phyloP scores from a whole-genome alignment of 1,140 invertebrate genomes.

The Neuroterus valhalla region DNA sequence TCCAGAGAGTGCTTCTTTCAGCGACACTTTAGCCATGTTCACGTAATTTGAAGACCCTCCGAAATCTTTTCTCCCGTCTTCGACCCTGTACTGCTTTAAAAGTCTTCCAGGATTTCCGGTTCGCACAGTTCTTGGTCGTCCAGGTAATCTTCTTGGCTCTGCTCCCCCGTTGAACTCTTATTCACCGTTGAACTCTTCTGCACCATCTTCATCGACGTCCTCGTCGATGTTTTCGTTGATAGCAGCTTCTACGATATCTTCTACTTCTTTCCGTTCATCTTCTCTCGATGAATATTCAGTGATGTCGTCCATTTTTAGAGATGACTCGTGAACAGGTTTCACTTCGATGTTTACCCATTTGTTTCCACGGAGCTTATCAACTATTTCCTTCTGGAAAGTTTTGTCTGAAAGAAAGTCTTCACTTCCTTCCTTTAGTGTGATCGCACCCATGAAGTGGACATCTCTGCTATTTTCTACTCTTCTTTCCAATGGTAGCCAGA shows the following conservation, averaged over 20 bases:
- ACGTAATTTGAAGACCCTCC: not conserved
- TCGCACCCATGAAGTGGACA: conserved; percentile 48
- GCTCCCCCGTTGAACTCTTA: not conserved
- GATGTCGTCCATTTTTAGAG: not conserved
- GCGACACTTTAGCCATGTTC: conserved; percentile 36
- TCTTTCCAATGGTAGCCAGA: conserved; percentile 48
- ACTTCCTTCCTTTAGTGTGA: not conserved
- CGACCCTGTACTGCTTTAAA: not conserved
- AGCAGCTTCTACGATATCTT: too few species aligned
- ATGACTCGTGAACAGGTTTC: not conserved
- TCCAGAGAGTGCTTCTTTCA: conserved; percentile 37
- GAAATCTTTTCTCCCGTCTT: not conserved
- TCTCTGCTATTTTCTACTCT: conserved; percentile 51
- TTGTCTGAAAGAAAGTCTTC: not conserved
- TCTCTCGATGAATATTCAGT: too few species aligned
- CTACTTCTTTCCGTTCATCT: not conserved
- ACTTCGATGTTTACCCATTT: too few species aligned
- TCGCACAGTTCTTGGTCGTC: too few species aligned
- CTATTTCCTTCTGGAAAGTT: not conserved
- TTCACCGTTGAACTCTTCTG: not conserved
- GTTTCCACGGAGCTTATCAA: not conserved
- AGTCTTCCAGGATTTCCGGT: conserved; percentile 24
- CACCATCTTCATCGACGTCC: not conserved
- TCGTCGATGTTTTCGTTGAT: too few species aligned
- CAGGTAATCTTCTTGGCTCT: conserved; percentile 5